Evolutionary conservation across 2,888 invertebrate species (phyloP).

Genomic region (Agriopis marginaria): DNA sequence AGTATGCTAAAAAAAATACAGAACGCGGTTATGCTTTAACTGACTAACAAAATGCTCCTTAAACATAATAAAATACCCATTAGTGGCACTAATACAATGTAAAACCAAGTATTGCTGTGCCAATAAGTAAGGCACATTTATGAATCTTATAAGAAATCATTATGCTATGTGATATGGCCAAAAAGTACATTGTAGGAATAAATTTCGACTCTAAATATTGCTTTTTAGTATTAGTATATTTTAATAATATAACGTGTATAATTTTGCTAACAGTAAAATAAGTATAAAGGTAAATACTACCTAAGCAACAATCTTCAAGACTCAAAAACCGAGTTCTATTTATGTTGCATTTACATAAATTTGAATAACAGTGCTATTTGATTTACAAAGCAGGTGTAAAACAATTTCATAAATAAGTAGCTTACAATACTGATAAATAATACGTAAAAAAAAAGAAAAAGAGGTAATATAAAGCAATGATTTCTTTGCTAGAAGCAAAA

Average conservation of each 20-base stretch:
- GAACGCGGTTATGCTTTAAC: constrained; percentile 66
- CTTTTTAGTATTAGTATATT: constrained; percentile 7
- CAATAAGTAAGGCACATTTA: constrained; percentile 69
- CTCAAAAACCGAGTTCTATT: constrained; percentile 13
- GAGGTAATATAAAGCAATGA: constrained; percentile 40
- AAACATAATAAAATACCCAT: constrained; percentile 58
- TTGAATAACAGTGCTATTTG: constrained; percentile 39
- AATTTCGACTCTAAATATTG: constrained; percentile 29
- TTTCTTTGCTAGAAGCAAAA: constrained; percentile 31
- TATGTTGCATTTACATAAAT: constrained; percentile 26
- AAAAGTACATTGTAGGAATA: constrained; percentile 35
- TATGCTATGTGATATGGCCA: constrained; percentile 44
- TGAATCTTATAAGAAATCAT: constrained; percentile 42
- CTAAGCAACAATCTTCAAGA: constrained; percentile 11
- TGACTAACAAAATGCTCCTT: constrained; percentile 78
- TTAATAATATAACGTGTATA: constrained; percentile 9
- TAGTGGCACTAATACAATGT: constrained; percentile 75
- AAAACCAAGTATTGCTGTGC: constrained; percentile 60
- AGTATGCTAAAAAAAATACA: constrained; percentile 59
- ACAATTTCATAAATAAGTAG: constrained; percentile 47
- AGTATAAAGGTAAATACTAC: not conserved
- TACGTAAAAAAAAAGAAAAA: constrained; percentile 53
- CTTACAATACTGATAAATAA: constrained; percentile 70
- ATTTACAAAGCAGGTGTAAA: constrained; percentile 35
- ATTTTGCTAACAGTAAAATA: constrained; percentile 20